phyloP scores from a whole-genome alignment of 2,113 vertebrate species.

The Dipodomys ordii region DNA sequence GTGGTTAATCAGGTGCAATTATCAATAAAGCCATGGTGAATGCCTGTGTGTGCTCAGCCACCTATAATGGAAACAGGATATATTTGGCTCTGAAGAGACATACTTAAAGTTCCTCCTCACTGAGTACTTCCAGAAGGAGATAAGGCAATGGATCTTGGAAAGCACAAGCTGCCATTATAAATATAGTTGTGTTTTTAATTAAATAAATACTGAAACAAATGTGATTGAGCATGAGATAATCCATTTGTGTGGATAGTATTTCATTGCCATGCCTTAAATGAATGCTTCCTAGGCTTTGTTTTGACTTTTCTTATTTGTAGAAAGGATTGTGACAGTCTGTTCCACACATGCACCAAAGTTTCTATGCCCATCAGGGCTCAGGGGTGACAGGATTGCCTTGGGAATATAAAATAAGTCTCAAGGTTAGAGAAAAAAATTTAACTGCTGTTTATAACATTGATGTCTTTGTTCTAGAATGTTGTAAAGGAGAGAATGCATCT shows the following conservation, averaged over 20 bases:
- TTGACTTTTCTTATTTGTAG: conserved; percentile 31
- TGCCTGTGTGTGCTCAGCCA: conserved; percentile 68
- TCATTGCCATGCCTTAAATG: conserved; percentile 68
- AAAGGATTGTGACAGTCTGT: neutral
- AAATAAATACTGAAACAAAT: conserved; percentile 77
- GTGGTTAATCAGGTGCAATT: conserved; percentile 85
- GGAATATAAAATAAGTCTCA: neutral
- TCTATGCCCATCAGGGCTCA: neutral
- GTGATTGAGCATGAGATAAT: conserved; percentile 76
- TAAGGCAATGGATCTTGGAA: conserved; percentile 57
- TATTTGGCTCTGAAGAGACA: conserved; percentile 71
- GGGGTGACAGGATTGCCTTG: conserved; percentile 29
- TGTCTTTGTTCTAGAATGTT: neutral
- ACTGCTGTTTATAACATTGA: neutral
- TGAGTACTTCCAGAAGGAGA: conserved; percentile 72
- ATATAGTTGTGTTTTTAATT: conserved; percentile 64
- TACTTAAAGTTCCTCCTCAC: conserved; percentile 69
- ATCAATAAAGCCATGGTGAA: conserved; percentile 80
- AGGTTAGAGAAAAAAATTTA: conserved; percentile 2
- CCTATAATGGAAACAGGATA: conserved; percentile 80
- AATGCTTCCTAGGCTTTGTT: conserved; percentile 60
- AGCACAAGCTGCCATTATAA: conserved; percentile 71
- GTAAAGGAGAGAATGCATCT: neutral
- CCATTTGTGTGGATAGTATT: conserved; percentile 74
- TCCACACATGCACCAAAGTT: conserved; percentile 4